Evolutionary conservation across 2,888 invertebrate genomes (phyloP), one percentile per base, ranked within the genome.

Genomic region (Prionchulus punctatus): DNA sequence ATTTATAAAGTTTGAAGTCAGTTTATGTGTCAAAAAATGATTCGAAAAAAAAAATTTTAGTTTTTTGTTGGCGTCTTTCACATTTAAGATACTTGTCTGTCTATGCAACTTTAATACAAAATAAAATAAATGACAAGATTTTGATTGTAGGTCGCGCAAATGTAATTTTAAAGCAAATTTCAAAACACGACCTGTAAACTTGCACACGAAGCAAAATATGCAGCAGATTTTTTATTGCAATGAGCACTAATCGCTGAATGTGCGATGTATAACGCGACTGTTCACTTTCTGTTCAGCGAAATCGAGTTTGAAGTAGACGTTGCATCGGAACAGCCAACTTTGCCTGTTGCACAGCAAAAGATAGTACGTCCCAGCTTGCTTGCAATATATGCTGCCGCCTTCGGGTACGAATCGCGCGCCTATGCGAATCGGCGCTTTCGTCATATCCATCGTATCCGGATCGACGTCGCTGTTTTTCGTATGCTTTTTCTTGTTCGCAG

Each of bases 341-440:
- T 67, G 65, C 27, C 64, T 63, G 59, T 69, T 70, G 59, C 67
- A 62, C 54, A 69, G 67, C 3, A 66, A 61, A 30, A 49, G 23
- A 28, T 49, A 49, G 30, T 61, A 67, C 56, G 53, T 57, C 55
- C 69, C 69, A 1, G 62, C 54, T 25, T 58, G 45, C 3, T 59
- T 57, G 49, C 65, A 62, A 1, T 59, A 42, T 1, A 67, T 51
- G 28, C 50, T 54, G 51, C 67, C 68, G n/a, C 47, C 36, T 54
- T 69, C 69, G 55, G 70, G 68, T n/a, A 67, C 67, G 15, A 68
- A 54, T 57, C 64, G 65, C 1, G 68, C 69, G 1, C 63, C 58
- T 28, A 69, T 51, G 54, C 67, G 66, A 52, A 68, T 54, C 62
- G 62, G 67, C 3, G 68, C 67, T 54, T 68, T 64, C 4, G 65